Evolutionary conservation across 2,113 vertebrate genomes (phyloP).

Genomic region (Suricata suricatta): DNA sequence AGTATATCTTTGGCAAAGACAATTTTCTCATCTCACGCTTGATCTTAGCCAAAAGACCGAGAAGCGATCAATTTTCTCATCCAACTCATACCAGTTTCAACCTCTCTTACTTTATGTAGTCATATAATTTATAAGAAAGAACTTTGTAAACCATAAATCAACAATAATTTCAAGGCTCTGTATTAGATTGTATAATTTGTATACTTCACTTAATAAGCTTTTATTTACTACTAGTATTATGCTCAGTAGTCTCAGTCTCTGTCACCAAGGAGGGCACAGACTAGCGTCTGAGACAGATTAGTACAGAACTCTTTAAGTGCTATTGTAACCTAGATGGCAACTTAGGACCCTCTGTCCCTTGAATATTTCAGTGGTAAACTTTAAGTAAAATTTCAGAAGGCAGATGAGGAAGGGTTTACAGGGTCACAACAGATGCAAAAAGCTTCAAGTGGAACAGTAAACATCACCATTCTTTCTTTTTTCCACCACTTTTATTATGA

Average conservation of each 20-base stretch:
- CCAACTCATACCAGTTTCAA: background rate
- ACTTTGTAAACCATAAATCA: constrained; percentile 1
- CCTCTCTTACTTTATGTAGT: background rate
- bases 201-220: background rate
- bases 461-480: background rate
- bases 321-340: background rate
- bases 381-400: constrained; percentile 3
- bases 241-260: background rate
- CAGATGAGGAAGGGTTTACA: background rate
- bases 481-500: background rate
- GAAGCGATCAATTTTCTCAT: background rate
- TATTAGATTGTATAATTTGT: background rate
- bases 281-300: background rate
- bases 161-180: background rate
- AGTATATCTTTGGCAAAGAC: background rate
- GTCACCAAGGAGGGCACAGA: background rate
- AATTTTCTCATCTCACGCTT: background rate
- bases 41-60: too few species aligned
- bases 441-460: background rate
- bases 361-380: background rate
- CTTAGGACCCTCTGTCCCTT: background rate
- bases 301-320: too few species aligned
- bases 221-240: background rate
- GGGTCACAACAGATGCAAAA: background rate
- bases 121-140: background rate